Evolutionary conservation across 2,113 vertebrate species (phyloP), one percentile per base, ranked within the genome.

Genomic region (Cettia cetti): DNA sequence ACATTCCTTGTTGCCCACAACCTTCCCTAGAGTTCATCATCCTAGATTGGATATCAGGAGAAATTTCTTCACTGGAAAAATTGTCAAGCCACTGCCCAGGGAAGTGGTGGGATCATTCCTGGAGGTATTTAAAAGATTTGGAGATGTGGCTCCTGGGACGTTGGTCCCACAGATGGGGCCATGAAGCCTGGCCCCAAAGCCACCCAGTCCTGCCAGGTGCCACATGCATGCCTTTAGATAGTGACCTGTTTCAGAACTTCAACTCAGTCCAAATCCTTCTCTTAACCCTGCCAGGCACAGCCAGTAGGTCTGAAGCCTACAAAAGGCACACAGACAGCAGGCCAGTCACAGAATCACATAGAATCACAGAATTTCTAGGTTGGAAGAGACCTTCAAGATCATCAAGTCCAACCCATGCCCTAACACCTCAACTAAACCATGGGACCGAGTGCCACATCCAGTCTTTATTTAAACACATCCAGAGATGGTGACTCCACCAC

Each of bases 341-440:
- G 5, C 7, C 1, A n/a, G n/a, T 33, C 56, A 50, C 57, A 50
- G 45, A 74, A 57, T 53, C 21, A 53, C n/a, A 35, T 11, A 49
- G n/a, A 39, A 30, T 42, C 50, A n/a, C 24, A 28, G 17, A 54
- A n/a, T n/a, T n/a, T n/a, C n/a, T n/a, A n/a, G n/a, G 13, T 5
- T 63, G 45, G 35, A 63, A 50, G 45, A 33, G 17, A 50, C 28
- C 28, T 61, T 6, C 22, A 33, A 16, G 7, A 33, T 50, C 35
- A 63, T 16, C 0, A 0, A 50, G 45, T n/a, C 45, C 17, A 40
- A 17, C 5, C 8, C 13, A 27, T 28, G 35, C 45, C 35, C 28
- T 33, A 27, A 50, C 16, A 40, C 17, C 28, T 33, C 10, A 6
- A 21, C 28, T 61, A 40, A 12, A 50, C 35, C 22, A 33, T 16